Conservation (phyloP, 2,888 invertebrate species). For the Philaethria dido region DNA sequence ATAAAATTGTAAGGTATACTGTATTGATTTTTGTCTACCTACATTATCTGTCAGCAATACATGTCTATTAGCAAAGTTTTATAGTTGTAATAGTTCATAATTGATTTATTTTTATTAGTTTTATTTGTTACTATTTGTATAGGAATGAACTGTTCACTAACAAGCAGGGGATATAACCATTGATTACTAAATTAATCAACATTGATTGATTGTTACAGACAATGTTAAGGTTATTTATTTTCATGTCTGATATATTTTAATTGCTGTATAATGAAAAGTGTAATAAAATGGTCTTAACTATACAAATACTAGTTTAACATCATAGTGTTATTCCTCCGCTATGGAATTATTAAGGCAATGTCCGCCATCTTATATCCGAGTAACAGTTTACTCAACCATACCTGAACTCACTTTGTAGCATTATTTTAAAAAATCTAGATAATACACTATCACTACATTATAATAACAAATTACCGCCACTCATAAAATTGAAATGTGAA, state of each 20-base stretch:
- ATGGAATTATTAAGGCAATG: constrained; percentile 13
- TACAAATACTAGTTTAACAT: background rate
- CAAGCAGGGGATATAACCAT: background rate
- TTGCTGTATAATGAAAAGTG: background rate
- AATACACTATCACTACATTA: constrained; percentile 36
- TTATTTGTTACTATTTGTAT: background rate
- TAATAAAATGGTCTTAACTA: background rate
- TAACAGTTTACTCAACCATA: constrained; percentile 39
- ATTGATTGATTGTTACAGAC: background rate
- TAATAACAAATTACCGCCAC: constrained; percentile 64
- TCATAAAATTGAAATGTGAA: constrained; percentile 51
- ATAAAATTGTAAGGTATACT: too few species aligned
- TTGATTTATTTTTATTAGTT: background rate
- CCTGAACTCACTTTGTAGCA: constrained; percentile 40
- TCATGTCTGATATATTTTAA: background rate
- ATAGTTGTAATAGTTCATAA: background rate
- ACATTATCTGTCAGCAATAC: background rate
- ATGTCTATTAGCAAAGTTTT: background rate
- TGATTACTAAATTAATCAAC: background rate
- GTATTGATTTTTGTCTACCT: constrained; percentile 8
- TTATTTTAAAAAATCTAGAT: constrained; percentile 24
- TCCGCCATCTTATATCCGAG: constrained; percentile 32
- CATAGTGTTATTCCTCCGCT: constrained; percentile 1
- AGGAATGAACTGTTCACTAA: background rate
- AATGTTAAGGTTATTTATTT: background rate